These are phyloP conservation scores for Tipula helvola DNA, from an alignment of 2,888 invertebrate genomes.

Conservation along the genomic window DNA sequence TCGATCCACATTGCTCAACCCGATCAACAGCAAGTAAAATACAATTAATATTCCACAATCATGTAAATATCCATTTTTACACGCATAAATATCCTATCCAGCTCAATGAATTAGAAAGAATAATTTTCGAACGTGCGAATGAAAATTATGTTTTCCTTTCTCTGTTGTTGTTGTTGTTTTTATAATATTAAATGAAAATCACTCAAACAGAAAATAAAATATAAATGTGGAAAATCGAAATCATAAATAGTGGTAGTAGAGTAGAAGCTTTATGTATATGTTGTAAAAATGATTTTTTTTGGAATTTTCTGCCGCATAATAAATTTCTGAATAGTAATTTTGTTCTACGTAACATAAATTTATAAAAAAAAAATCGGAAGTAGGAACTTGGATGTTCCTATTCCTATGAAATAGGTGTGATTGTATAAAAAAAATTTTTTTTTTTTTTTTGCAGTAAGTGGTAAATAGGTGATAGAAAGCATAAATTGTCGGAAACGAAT, in stretches of 20 bases:
- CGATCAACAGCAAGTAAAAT: neutral
- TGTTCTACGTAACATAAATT: neutral
- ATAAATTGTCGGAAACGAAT: no score
- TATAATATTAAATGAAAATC: neutral
- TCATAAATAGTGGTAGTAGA: neutral
- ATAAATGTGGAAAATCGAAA: neutral
- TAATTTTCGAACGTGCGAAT: neutral
- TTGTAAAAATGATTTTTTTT: neutral
- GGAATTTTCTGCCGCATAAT: neutral
- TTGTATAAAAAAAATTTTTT: neutral
- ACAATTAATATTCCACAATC: neutral
- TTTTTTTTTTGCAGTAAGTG: neutral
- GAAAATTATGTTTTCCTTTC: neutral
- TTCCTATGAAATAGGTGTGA: neutral
- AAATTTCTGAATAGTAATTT: neutral
- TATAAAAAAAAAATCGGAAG: neutral
- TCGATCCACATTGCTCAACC: neutral
- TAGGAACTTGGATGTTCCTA: neutral
- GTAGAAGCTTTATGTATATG: neutral
- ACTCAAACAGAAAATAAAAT: neutral
- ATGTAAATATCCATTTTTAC: neutral
- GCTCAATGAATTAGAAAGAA: conserved; percentile 4
- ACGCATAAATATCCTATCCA: neutral
- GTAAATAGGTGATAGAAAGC: no score
- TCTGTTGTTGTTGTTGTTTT: neutral